Conservation (phyloP, 2,888 invertebrate species). For the Icerya purchasi region DNA sequence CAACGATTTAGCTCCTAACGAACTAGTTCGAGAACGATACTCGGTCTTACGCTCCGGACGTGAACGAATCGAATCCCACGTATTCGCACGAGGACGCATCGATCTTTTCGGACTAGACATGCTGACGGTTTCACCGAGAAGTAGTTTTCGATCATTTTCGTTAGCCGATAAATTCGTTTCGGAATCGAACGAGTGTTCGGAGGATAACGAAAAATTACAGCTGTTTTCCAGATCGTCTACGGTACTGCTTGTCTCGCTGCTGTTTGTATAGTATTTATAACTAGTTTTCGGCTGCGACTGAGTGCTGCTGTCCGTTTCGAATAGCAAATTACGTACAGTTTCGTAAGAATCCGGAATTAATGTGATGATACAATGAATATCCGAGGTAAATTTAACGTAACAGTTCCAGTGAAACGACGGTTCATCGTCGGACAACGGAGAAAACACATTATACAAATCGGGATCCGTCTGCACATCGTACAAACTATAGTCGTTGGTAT, state of each 20-base stretch:
- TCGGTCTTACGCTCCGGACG: conserved; percentile 14
- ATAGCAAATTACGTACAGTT: neutral
- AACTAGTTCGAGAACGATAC: conserved; percentile 19
- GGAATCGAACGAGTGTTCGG: no score
- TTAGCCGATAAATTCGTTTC: no score
- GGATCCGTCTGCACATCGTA: neutral
- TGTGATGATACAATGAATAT: conserved; percentile 39
- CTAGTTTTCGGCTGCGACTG: neutral
- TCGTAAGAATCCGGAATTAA: conserved; percentile 33
- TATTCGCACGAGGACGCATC: conserved; percentile 21
- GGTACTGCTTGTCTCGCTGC: neutral
- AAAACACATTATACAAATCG: neutral
- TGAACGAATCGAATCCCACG: conserved; percentile 21
- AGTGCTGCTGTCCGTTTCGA: neutral
- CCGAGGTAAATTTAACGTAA: conserved; percentile 38
- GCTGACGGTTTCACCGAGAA: no score
- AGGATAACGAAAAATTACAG: no score
- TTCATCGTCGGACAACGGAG: neutral
- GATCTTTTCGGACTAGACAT: conserved; percentile 9
- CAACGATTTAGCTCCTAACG: conserved; percentile 20
- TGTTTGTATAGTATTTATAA: neutral
- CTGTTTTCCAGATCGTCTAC: no score
- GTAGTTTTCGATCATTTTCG: no score
- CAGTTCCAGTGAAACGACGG: conserved; percentile 34
- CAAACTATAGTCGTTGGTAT: neutral